Percentiles rank a stretch among this genome's conserved stretches.
phyloP scores from a whole-genome alignment of 2,888 invertebrate species.

The Crematogaster levior region DNA sequence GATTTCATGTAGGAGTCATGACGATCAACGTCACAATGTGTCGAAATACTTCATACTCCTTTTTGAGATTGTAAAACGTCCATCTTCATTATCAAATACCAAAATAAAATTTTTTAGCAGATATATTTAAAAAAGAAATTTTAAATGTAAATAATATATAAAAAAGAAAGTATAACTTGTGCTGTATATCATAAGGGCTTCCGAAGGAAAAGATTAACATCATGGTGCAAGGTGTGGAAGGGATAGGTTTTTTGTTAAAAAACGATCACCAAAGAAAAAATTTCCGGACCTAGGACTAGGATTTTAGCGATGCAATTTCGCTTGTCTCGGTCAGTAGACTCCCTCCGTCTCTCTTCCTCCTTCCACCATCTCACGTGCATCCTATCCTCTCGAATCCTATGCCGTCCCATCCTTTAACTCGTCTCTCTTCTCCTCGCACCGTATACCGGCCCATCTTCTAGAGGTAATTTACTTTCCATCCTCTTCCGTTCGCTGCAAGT shows the following conservation, averaged over 20 bases:
- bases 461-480: conserved; percentile 80
- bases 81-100: neutral
- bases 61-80: neutral
- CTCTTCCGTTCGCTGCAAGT: conserved; percentile 69
- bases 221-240: neutral
- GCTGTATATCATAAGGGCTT: neutral
- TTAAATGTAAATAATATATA: neutral
- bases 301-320: conserved; percentile 74
- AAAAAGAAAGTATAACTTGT: too few species aligned
- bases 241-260: conserved; percentile 48
- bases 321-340: conserved; percentile 69
- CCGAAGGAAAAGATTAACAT: conserved; percentile 1
- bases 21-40: neutral
- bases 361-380: conserved; percentile 32
- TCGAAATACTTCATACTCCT: neutral
- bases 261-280: conserved; percentile 29
- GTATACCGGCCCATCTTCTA: conserved; percentile 72
- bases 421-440: conserved; percentile 51
- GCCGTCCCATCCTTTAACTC: conserved; percentile 68
- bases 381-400: conserved; percentile 65
- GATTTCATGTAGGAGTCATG: neutral
- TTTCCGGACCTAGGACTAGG: conserved; percentile 60
- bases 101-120: neutral
- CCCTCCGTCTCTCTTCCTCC: conserved; percentile 45
- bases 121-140: neutral